Percentiles rank a stretch among this genome's conserved stretches.
Conservation (phyloP, 2,888 invertebrate genomes). For the Eugnorisma glareosa region DNA sequence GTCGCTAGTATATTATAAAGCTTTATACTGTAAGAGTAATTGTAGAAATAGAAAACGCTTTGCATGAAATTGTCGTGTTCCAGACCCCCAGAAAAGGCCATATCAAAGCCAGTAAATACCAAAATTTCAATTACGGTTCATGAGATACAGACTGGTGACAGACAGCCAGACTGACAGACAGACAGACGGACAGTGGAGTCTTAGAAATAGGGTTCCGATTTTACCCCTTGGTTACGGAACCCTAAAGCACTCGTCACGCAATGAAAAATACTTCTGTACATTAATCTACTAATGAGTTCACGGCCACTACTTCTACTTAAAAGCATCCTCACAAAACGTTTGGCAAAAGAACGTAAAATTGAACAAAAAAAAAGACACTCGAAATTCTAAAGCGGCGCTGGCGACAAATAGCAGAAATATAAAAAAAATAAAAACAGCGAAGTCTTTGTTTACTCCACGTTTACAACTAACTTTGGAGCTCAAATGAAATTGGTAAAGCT, state of each 20-base stretch:
- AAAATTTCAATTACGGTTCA: too few species aligned
- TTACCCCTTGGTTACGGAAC: too few species aligned
- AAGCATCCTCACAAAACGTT: neutral
- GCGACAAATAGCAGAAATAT: conserved; percentile 6
- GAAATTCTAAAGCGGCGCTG: neutral
- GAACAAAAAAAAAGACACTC: neutral
- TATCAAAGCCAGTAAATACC: neutral
- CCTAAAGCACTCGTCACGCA: neutral
- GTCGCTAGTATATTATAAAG: too few species aligned
- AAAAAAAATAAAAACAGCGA: neutral
- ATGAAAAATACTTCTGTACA: neutral
- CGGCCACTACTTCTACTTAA: neutral
- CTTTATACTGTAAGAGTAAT: neutral
- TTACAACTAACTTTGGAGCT: conserved; percentile 37
- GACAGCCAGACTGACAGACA: too few species aligned
- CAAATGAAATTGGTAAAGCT: conserved; percentile 63
- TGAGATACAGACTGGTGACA: too few species aligned
- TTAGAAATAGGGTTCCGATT: too few species aligned
- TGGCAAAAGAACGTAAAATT: neutral
- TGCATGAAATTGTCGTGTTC: neutral
- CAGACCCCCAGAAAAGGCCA: neutral
- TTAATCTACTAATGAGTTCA: neutral
- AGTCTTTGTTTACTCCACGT: conserved; percentile 28
- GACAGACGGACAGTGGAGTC: too few species aligned
- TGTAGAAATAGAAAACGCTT: neutral